Base-by-base conservation (phyloP, 2,797 vertebrate genomes). In the Xenops minutus region DNA sequence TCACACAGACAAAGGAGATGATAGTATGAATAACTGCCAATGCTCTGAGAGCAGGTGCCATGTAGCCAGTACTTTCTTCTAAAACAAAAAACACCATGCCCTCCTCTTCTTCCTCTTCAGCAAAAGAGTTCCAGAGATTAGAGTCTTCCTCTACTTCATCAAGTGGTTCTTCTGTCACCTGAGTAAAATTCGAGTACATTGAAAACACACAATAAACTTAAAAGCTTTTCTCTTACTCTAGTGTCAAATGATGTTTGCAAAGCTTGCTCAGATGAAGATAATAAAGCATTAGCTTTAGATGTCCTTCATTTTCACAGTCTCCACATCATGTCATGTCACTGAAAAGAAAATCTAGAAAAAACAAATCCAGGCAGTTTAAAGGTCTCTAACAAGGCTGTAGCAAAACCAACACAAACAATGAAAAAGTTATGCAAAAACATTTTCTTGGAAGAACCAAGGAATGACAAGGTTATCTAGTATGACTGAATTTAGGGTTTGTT, bases 51-150 rank as follows among this genome's bases (percentile, higher is more conserved):
- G 99, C 98, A 5, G 99, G 99, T 2, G 99, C 99, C 99, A 99
- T 99, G 93, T 99, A 99, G 32, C 99, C 99, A 0, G 99, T 99
- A 96, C 98, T 99, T 97, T 99, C 99, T 97, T 99, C 99, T 92
- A 99, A 97, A 74, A 99, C 98, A 64, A 99, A 99, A 97, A 99
- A 99, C 88, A 99, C 99, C n/a, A 99, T 97, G 0, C 98, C 98
- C 27, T 98, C 98, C 24, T 98, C 99, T 44, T 98, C 98, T n/a
- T 99, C 99, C 12, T 99, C 99, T 24, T 99, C 99, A 62, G 98
- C 98, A 16, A 97, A 98, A 76, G 98, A 98, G 27, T 98, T 98
- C 99, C 99, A 99, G 61, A 99, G 98, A 96, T 98, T 98, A 34
- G 97, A 94, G 36, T 99, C 98, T 71, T 98, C 97, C 46, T 98